These are phyloP conservation scores for Hyppa rectilinea DNA, from an alignment of 2,888 invertebrate genomes.

Conservation along the genomic window DNA sequence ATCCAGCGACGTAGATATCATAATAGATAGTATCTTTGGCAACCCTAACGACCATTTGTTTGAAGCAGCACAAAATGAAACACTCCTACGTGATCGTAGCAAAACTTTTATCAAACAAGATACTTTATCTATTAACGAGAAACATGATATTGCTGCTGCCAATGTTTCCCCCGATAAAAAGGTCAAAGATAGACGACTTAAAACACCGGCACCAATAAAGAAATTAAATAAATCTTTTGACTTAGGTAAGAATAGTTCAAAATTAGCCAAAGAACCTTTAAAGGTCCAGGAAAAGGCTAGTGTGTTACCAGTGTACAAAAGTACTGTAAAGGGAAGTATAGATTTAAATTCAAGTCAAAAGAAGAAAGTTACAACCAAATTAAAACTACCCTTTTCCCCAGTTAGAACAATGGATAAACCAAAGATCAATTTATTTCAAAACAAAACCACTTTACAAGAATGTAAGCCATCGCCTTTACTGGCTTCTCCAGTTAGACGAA, in stretches of 20 bases:
- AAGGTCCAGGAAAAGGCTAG: constrained; percentile 80
- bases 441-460: constrained; percentile 77
- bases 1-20: constrained; percentile 85
- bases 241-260: constrained; percentile 76
- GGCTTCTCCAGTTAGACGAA: constrained; percentile 84
- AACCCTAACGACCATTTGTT: constrained; percentile 77
- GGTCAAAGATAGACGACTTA: constrained; percentile 79
- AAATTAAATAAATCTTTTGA: constrained; percentile 84
- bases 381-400: constrained; percentile 86
- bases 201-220: constrained; percentile 80
- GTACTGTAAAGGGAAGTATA: constrained; percentile 77
- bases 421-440: constrained; percentile 86
- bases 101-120: constrained; percentile 84
- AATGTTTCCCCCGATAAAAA: constrained; percentile 77
- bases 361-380: constrained; percentile 81
- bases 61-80: constrained; percentile 74
- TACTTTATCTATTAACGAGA: constrained; percentile 69
- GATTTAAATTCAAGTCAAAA: constrained; percentile 78
- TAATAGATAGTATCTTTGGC: constrained; percentile 83
- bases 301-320: constrained; percentile 84
- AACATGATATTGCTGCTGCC: constrained; percentile 69
- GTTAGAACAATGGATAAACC: constrained; percentile 85
- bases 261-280: constrained; percentile 71
- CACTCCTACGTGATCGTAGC: constrained; percentile 76
- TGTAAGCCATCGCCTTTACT: constrained; percentile 82